Evolutionary conservation across 1,140 invertebrate species (phyloP), one percentile per base, ranked within the genome.

Genomic region (Batillaria attramentaria): DNA sequence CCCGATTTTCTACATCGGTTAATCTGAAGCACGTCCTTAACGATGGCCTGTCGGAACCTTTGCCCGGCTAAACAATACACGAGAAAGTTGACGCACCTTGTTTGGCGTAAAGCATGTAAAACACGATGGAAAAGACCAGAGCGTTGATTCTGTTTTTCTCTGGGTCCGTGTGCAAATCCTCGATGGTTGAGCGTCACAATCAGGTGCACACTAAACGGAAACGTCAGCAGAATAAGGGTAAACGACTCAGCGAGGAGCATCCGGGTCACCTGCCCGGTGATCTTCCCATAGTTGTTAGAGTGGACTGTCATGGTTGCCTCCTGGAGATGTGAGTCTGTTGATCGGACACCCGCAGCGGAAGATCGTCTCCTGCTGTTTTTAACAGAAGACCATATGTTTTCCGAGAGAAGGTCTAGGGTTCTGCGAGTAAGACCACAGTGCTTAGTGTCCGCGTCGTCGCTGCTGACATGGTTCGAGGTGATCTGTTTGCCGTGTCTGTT

Each of bases 51-150:
- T 8, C 87, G 70, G 76, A 88, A 88, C 46, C 82, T 74, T 16
- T 79, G 76, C n/a, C 87, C 87, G 18, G 84, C 84, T 3, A 84
- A 43, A 62, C 84, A 82, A 62, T 85, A 87, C 42, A 86, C 81
- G 62, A 83, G 81, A 65, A 88, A 88, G 31, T 83, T 88, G 13
- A 85, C 84, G 76, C 84, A 87, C 70, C 86, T 87, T n/a, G n/a
- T 69, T 86, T 86, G 41, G 85, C 83, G 72, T 87, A 88, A 6
- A 86, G 65, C 69, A 86, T 78, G 46, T 87, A 88, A 78, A 88
- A 86, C 2, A 86, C 86, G 16, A 84, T 72, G 33, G 83, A 84
- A 74, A 88, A 88, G 5, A 80, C 54, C 16, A 88, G 62, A 35
- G 77, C 80, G 68, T 85, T 81, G 28, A 46, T 65, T 43, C 75